Base-by-base conservation (phyloP, 2,113 vertebrate species). In the Centropus bengalensis region DNA sequence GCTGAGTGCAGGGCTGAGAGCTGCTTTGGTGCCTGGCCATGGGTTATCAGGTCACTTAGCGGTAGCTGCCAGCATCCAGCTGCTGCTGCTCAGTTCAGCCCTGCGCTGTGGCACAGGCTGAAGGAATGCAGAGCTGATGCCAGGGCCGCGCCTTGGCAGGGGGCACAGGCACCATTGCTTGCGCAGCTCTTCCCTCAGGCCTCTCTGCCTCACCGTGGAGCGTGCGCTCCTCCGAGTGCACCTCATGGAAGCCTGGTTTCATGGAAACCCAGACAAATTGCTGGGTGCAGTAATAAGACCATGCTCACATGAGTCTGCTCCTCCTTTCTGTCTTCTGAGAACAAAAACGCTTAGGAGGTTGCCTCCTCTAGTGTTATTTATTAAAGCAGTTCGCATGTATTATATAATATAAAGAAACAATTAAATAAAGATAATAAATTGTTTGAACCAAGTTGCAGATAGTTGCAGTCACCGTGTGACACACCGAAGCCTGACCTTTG, bases 401-500 rank as follows among this genome's bases (percentile, higher is more conserved):
- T 64, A 49, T 88, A 28, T 36, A 81, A 10, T 69, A 23, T 21
- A 82, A 77, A 83, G 9, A 88, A 84, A 49, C 77, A 66, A 77
- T 66, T 49, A 66, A 73, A 79, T 81, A 52, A 70, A 78, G 40
- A 14, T 81, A 68, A 42, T 49, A 68, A 89, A 84, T 68, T 52
- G 30, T 64, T 82, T 64, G 52, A 94, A 78, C 56, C 20, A 30
- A 28, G 26, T 73, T 81, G 89, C 71, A 81, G 59, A 86, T 86
- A 70, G 51, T 56, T 94, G 59, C 68, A 93, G 44, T 95, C 76
- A 64, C 32, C 64, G 54, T 45, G 64, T 77, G 85, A 90, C 14
- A 88, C 71, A 96, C 76, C 38, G 28, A 59, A 86, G 49, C 58
- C 23, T 88, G 69, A 94, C 93, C 90, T 91, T 95, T 96, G 92